These are phyloP conservation scores for Crocuta crocuta DNA, from an alignment of 2,113 vertebrate genomes.

Conservation along the genomic window DNA sequence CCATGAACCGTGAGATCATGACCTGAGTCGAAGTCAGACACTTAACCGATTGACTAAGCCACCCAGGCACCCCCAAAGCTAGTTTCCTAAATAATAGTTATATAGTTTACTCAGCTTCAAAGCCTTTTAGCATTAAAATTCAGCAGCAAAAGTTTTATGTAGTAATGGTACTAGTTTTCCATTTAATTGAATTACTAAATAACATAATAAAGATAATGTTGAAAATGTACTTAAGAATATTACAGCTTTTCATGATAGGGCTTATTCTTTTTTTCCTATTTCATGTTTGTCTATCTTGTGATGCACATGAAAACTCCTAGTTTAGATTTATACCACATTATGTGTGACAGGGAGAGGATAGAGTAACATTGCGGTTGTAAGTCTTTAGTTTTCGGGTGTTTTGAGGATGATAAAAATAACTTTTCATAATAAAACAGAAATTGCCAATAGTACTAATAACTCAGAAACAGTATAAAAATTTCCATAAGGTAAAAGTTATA, in stretches of 20 bases:
- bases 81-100: not conserved
- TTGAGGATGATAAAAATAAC: not conserved
- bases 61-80: not conserved
- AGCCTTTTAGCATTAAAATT: not conserved
- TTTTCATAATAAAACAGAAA: not conserved
- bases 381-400: not conserved
- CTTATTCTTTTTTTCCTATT: not conserved
- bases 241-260: not conserved
- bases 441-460: not conserved
- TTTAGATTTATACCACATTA: not conserved
- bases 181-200: not conserved
- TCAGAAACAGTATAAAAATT: not conserved
- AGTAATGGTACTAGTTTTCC: not conserved
- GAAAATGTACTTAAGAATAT: not conserved
- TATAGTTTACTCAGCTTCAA: not conserved
- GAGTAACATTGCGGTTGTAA: not conserved
- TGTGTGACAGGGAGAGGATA: not conserved
- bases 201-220: not conserved
- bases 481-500: not conserved
- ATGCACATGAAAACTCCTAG: not conserved
- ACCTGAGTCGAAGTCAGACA: no score
- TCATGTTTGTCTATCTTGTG: not conserved
- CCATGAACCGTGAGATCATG: no score
- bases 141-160: not conserved
- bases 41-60: no score